These are phyloP conservation scores for Herpailurus yagouaroundi DNA, from an alignment of 2,113 vertebrate genomes.

Conservation along the genomic window DNA sequence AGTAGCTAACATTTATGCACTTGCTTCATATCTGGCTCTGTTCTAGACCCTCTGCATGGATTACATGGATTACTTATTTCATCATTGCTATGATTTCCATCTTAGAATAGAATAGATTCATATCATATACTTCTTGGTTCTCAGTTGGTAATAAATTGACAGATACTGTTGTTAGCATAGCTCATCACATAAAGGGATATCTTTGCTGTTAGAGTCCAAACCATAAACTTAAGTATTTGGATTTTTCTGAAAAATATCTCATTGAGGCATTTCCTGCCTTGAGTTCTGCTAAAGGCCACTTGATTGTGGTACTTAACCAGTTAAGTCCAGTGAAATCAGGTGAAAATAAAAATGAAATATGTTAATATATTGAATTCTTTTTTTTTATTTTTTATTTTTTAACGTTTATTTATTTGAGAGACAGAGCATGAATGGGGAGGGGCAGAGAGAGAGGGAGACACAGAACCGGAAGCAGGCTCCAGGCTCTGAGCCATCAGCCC, in stretches of 20 bases:
- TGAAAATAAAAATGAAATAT: conserved; percentile 45
- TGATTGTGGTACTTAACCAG: not conserved
- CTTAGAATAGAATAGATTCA: not conserved
- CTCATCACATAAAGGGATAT: not conserved
- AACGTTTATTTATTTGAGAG: too few relatives aligned
- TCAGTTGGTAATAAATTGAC: not conserved
- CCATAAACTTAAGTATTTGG: conserved; percentile 15
- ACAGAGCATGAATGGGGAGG: too few relatives aligned
- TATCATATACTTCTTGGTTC: not conserved
- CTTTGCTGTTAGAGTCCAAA: not conserved
- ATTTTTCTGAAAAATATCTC: conserved; percentile 11
- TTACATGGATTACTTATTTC: too few relatives aligned
- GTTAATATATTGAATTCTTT: not conserved
- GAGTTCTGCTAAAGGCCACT: not conserved
- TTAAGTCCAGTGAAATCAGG: not conserved
- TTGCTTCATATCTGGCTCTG: too few relatives aligned
- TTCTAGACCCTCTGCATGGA: too few relatives aligned
- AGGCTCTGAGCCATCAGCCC: too few relatives aligned
- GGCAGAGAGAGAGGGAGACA: too few relatives aligned
- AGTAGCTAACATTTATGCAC: too few relatives aligned
- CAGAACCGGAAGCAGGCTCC: too few relatives aligned
- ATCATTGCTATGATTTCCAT: not conserved
- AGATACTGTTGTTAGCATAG: not conserved
- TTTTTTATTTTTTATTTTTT: too few relatives aligned
- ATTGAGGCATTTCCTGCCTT: not conserved